Evolutionary conservation across 1,140 invertebrate genomes (phyloP), one percentile per base, ranked within the genome.

Genomic region (Mercenaria mercenaria): DNA sequence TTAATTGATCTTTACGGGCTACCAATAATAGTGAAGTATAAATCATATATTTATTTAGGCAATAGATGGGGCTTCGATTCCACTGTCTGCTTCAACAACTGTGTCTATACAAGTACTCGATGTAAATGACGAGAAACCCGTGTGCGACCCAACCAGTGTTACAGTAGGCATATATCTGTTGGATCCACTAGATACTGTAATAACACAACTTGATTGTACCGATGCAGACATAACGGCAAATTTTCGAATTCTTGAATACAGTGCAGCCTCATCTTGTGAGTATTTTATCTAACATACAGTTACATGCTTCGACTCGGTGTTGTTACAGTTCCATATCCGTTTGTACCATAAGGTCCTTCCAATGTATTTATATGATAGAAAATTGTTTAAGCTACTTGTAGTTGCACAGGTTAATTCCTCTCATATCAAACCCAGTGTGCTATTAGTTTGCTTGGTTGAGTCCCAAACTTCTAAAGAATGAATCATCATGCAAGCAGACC

Each of bases 41-140:
- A n/a, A n/a, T n/a, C n/a, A n/a, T n/a, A n/a, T n/a, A n/a, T n/a
- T n/a, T 39, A 10, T 72, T 29, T 10, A 88, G 86, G 86, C 76
- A 10, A 34, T 47, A 10, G 85, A 88, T 50, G 85, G 85, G 0
- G 85, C 34, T 8, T 37, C 56, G 43, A n/a, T 39, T 41, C 59
- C 52, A 26, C 43, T 80, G 0, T 23, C 34, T 23, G 56, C 74
- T 1, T 56, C 61, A 26, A 37, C 86, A 20, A 81, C 77, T 32
- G 76, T 88, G 4, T 34, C 43, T 10, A 81, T 88, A 32, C 20
- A 64, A 29, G 47, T 88, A 0, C 13, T 47, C 11, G 86, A 88
- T 29, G 61, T 88, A 20, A 88, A 88, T 72, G 86, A 88, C 37
- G 61, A 80, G 11, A 11, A n/a, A 4, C 76, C 86, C n/a, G 29